Percentiles rank a stretch among this genome's conserved stretches.
Evolutionary conservation across 2,797 vertebrate species (phyloP).

Genomic region (Nyctalus aviator): DNA sequence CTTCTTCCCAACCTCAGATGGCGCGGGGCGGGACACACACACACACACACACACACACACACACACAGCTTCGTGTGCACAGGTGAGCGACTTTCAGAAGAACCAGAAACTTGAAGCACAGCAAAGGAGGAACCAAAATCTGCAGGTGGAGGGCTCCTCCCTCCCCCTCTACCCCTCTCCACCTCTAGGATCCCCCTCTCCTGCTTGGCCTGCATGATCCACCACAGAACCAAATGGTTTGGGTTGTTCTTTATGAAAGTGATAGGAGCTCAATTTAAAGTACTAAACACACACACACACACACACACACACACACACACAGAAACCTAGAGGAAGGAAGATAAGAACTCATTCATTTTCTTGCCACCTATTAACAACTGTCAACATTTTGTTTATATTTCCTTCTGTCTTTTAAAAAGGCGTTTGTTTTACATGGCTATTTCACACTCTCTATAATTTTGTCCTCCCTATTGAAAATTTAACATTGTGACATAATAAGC

Average conservation of each 20-base stretch:
- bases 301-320: background rate
- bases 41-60: too few species aligned
- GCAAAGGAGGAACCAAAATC: conserved; percentile 4
- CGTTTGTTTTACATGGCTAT: background rate
- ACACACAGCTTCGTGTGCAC: background rate
- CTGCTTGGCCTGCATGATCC: background rate
- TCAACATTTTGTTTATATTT: background rate
- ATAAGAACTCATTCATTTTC: background rate
- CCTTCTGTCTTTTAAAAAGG: background rate
- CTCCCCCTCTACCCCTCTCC: background rate
- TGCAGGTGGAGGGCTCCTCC: background rate
- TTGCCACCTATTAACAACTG: background rate
- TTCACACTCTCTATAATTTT: background rate
- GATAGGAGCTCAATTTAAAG: conserved; percentile 1
- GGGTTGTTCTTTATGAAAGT: background rate
- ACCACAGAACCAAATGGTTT: conserved; percentile 51
- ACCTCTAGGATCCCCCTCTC: background rate
- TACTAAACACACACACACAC: background rate
- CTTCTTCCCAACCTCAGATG: background rate
- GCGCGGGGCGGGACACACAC: too few species aligned
- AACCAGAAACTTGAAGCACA: background rate
- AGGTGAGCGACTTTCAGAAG: conserved; percentile 4
- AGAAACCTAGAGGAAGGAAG: background rate
- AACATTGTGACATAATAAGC: background rate
- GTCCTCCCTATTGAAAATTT: background rate